phyloP scores from a whole-genome alignment of 2,888 invertebrate genomes.

The Nebria brevicollis region DNA sequence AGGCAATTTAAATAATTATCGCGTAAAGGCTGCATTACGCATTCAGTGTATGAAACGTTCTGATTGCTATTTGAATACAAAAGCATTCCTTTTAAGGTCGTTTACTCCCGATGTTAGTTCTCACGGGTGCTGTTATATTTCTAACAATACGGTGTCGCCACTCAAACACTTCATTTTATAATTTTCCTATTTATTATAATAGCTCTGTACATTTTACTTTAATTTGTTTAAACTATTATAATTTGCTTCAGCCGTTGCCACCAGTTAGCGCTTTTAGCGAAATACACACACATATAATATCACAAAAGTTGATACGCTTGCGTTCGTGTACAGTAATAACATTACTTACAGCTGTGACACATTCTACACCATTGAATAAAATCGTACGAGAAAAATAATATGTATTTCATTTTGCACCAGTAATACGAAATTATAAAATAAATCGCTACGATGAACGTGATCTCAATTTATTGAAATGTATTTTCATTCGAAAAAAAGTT shows the following conservation, averaged over 20 bases:
- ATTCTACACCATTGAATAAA: background rate
- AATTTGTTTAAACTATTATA: background rate
- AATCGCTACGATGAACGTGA: no score
- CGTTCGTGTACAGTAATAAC: background rate
- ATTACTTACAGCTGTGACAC: background rate
- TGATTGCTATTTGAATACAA: conserved; percentile 37
- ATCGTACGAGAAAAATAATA: background rate
- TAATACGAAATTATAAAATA: no score
- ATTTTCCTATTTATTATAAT: background rate
- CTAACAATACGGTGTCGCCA: background rate
- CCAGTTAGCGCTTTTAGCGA: background rate
- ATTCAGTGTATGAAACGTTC: background rate
- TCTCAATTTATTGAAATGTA: no score
- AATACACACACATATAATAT: background rate
- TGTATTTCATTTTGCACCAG: no score
- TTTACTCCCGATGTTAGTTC: conserved; percentile 23
- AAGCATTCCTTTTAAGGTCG: conserved; percentile 40
- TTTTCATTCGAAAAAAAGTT: no score
- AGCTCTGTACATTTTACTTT: background rate
- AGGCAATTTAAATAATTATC: background rate
- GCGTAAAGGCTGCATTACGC: background rate
- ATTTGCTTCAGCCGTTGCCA: background rate
- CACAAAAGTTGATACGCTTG: background rate
- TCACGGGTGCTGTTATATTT: background rate
- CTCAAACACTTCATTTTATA: background rate